Base-by-base conservation (phyloP, 2,888 invertebrate genomes). In the Polymixis lichenea region DNA sequence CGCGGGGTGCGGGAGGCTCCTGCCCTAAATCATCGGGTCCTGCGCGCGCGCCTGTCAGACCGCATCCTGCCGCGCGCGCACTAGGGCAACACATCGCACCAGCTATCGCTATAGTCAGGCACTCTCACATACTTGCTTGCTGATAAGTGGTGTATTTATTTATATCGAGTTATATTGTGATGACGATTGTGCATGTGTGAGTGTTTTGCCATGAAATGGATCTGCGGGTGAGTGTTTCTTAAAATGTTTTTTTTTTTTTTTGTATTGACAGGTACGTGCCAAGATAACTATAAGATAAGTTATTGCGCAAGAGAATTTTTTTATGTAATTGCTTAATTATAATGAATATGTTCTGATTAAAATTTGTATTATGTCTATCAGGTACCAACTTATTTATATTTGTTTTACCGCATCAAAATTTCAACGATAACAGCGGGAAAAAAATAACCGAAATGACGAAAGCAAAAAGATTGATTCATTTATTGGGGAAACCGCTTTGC, bases 201-300 rank as follows among this genome's bases (percentile, higher is more conserved):
- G 90, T 93, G 92, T 82, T 78, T 89, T 91, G 85, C 77, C 77
- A 93, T 94, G 92, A 91, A 83, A 95, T 95, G 94, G 93, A 95
- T 93, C 89, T 95, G 84, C 91, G 90, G 94, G 95, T 95, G 85
- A 94, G 95, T 81, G 51, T 46, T 28, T 74, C 19, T 15, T 46
- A 43, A 43, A 43, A n/a, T 56, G 28, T 58, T 72, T 68, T 9
- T 62, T 6, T 56, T 64, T 62, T 67, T 49, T 68, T 77, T 64
- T 17, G 9, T n/a, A 9, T 28, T 67, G 38, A 15, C 25, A 68
- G 61, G 55, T 75, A 56, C 49, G n/a, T 58, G 51, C 19, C 17
- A 22, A 15, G 49, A 69, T 60, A 68, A 65, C 22, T 65, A 17
- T 17, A n/a, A n/a, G 53, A 53, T 65, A 80, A 51, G 15, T 74